Percentiles rank a stretch among this genome's conserved stretches.
Evolutionary conservation across 2,797 vertebrate species (phyloP).

Genomic region (Acrossocheilus fasciatus): DNA sequence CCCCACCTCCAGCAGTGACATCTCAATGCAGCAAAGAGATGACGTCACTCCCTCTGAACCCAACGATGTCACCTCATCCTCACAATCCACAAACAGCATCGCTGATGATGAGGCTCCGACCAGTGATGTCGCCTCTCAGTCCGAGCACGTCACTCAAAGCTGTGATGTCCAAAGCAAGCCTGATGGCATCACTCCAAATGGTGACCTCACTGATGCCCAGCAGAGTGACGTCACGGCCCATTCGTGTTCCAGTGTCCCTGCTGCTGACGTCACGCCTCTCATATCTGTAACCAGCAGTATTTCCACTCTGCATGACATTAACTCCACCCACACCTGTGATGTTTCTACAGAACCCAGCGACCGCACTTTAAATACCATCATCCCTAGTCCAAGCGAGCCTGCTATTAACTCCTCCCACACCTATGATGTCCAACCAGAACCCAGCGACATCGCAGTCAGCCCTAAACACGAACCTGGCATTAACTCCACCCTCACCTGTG

Average conservation of each 20-base stretch:
- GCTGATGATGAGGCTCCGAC: neutral
- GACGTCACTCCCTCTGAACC: constrained; percentile 45
- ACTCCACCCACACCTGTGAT: constrained; percentile 12
- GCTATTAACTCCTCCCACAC: neutral
- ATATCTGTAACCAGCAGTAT: constrained; percentile 14
- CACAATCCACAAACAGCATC: constrained; percentile 30
- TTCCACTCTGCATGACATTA: neutral
- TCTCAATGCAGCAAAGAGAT: constrained; percentile 15
- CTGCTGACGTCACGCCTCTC: neutral
- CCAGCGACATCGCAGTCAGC: neutral
- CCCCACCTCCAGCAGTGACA: constrained; percentile 41
- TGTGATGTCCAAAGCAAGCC: constrained; percentile 36
- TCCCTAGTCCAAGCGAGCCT: neutral
- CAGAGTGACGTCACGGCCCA: neutral
- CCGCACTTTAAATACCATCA: neutral
- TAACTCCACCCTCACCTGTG: constrained; percentile 2
- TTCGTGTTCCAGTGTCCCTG: neutral
- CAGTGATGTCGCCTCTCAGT: constrained; percentile 19
- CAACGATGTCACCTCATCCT: constrained; percentile 42
- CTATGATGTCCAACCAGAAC: neutral
- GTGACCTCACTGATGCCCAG: neutral
- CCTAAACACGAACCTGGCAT: neutral
- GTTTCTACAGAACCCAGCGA: constrained; percentile 11
- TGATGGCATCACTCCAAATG: constrained; percentile 7
- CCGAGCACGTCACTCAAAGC: constrained; percentile 23